phyloP scores from a whole-genome alignment of 1,140 invertebrate genomes.

The Hyposmocoma kahamanoa region DNA sequence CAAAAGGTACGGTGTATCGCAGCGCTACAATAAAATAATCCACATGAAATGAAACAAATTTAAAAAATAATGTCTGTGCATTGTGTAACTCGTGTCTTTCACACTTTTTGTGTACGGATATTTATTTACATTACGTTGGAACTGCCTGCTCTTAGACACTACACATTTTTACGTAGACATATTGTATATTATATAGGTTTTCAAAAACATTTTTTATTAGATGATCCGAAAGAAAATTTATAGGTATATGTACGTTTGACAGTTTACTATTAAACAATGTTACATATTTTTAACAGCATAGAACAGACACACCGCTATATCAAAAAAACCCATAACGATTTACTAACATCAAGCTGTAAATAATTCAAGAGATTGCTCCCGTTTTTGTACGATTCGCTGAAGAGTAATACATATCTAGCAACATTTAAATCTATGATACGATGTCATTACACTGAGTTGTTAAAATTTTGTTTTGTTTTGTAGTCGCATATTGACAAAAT shows the following conservation, averaged over 20 bases:
- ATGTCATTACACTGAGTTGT: too few relatives aligned
- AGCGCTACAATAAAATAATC: too few relatives aligned
- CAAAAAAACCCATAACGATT: not conserved
- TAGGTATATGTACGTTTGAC: constrained; percentile 1
- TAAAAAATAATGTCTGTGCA: not conserved
- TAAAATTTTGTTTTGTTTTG: too few relatives aligned
- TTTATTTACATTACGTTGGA: constrained; percentile 34
- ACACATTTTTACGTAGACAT: constrained; percentile 28
- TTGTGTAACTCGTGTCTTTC: constrained; percentile 6
- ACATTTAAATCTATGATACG: too few relatives aligned
- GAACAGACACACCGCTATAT: not conserved
- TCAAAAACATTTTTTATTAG: too few relatives aligned
- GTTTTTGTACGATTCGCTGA: constrained; percentile 25
- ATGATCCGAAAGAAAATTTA: too few relatives aligned
- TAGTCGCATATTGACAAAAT: too few relatives aligned
- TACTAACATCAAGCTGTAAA: too few relatives aligned
- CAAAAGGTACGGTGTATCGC: too few relatives aligned
- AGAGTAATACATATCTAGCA: constrained; percentile 7
- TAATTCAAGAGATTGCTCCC: constrained; percentile 25
- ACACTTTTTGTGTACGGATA: constrained; percentile 26
- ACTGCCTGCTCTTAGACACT: too few relatives aligned
- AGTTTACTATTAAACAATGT: not conserved
- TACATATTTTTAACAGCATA: not conserved
- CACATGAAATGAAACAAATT: not conserved
- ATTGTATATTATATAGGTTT: not conserved